Evolutionary conservation across 2,797 vertebrate genomes (phyloP).

Genomic region (Sylvia borin): DNA sequence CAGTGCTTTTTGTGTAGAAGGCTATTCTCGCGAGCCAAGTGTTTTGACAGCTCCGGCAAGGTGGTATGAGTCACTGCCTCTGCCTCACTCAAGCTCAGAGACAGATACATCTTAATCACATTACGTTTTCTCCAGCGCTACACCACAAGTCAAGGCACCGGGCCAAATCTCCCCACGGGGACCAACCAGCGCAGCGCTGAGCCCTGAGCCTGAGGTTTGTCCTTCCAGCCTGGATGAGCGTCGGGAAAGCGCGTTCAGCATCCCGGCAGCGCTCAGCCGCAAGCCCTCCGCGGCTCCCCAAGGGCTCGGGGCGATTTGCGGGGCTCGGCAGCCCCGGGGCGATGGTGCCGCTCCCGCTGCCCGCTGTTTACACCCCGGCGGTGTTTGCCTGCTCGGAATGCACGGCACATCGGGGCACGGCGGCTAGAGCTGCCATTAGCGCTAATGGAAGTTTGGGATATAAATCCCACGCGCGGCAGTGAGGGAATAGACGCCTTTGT

Average conservation of each 20-base stretch:
- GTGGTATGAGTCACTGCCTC: slow-evolving; percentile 62
- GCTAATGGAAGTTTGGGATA: slow-evolving; percentile 35
- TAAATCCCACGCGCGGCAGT: not conserved
- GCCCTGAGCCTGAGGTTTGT: not conserved
- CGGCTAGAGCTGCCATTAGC: slow-evolving; percentile 29
- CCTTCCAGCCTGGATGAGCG: slow-evolving; percentile 20
- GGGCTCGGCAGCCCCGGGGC: not conserved
- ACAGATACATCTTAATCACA: slow-evolving; percentile 62
- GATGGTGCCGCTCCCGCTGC: not conserved
- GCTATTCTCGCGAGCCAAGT: slow-evolving; percentile 60
- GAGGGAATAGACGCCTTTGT: not conserved
- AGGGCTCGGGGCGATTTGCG: not conserved
- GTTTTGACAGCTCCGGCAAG: slow-evolving; percentile 68
- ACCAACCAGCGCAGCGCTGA: not conserved
- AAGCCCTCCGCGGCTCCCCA: not conserved
- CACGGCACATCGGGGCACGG: not conserved
- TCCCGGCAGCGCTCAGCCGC: not conserved
- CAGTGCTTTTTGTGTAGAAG: slow-evolving; percentile 53
- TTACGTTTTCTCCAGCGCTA: not conserved
- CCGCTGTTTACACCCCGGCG: not conserved
- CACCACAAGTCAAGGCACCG: slow-evolving; percentile 29
- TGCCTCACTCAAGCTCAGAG: slow-evolving; percentile 34
- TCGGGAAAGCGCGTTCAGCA: not conserved
- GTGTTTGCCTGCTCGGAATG: not conserved
- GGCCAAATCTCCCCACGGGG: slow-evolving; percentile 22